phyloP scores from a whole-genome alignment of 2,888 invertebrate species.

The Noctua fimbriata region DNA sequence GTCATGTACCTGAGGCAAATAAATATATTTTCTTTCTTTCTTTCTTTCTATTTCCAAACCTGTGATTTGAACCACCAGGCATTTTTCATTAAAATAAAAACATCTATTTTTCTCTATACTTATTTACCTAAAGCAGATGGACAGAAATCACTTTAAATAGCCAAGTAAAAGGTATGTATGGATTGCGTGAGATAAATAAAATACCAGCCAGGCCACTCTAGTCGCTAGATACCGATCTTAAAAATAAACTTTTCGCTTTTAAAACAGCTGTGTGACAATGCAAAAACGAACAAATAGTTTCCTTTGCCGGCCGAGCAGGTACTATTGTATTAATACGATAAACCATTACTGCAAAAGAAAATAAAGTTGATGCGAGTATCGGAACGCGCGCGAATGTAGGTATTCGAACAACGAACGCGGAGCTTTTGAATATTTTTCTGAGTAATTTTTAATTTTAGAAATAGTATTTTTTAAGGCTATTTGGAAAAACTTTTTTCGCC shows the following conservation, averaged over 20 bases:
- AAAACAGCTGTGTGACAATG: conserved; percentile 73
- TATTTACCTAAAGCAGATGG: conserved; percentile 15
- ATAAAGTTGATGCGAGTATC: conserved; percentile 69
- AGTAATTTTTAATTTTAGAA: background rate
- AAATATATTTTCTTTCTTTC: no score
- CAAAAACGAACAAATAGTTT: conserved; percentile 69
- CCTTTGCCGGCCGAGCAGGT: conserved; percentile 67
- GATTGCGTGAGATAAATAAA: conserved; percentile 65
- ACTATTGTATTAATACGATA: conserved; percentile 83
- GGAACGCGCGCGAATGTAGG: conserved; percentile 61
- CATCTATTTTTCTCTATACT: background rate
- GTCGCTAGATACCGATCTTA: conserved; percentile 70
- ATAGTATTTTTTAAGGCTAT: background rate
- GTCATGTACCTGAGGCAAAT: no score
- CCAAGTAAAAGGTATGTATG: conserved; percentile 33
- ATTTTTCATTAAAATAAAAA: background rate
- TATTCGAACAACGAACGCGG: conserved; percentile 43
- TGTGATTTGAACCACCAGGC: background rate
- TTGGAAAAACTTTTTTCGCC: background rate
- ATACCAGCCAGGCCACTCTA: conserved; percentile 56
- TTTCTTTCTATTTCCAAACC: no score
- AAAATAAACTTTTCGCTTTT: conserved; percentile 71
- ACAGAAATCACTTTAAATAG: conserved; percentile 38
- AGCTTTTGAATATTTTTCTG: conserved; percentile 36
- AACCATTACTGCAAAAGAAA: conserved; percentile 73